Conservation (phyloP, 2,888 invertebrate genomes). For the Sussaba pulchella region DNA sequence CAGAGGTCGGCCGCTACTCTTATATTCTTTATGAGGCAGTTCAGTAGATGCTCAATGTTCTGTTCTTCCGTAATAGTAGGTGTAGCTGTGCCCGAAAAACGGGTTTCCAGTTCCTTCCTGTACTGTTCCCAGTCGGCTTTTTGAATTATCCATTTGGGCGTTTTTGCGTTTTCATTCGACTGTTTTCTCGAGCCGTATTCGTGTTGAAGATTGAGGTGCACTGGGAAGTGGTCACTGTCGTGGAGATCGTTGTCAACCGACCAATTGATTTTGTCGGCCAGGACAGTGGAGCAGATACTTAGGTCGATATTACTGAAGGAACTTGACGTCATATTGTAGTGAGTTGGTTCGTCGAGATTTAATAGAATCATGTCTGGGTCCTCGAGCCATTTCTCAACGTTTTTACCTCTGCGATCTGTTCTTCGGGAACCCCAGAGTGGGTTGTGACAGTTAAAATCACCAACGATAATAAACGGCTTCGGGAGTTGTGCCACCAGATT, state of each 20-base stretch:
- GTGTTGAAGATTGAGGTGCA: neutral
- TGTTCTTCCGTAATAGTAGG: too few relatives aligned
- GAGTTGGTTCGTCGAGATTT: slow-evolving; percentile 54
- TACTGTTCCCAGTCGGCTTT: neutral
- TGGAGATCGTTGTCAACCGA: slow-evolving; percentile 8
- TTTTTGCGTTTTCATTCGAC: too few relatives aligned
- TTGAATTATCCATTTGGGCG: neutral
- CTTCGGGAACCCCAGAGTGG: slow-evolving; percentile 63
- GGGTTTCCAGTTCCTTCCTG: too few relatives aligned
- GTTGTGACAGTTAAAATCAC: slow-evolving; percentile 19
- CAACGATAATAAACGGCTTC: slow-evolving; percentile 68
- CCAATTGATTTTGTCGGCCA: slow-evolving; percentile 11
- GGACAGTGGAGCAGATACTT: slow-evolving; percentile 13
- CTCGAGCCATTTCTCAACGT: slow-evolving; percentile 41
- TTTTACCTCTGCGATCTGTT: slow-evolving; percentile 27
- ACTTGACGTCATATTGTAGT: slow-evolving; percentile 48
- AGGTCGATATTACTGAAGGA: slow-evolving; percentile 53
- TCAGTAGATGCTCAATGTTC: too few relatives aligned
- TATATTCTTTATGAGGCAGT: neutral
- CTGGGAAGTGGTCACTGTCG: slow-evolving; percentile 63
- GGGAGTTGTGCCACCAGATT: slow-evolving; percentile 67
- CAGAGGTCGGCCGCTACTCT: slow-evolving; percentile 13
- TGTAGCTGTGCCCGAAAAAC: too few relatives aligned
- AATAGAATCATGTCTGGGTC: slow-evolving; percentile 49
- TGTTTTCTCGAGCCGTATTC: neutral